phyloP scores from a whole-genome alignment of 2,113 vertebrate species.

The Raja brachyura region DNA sequence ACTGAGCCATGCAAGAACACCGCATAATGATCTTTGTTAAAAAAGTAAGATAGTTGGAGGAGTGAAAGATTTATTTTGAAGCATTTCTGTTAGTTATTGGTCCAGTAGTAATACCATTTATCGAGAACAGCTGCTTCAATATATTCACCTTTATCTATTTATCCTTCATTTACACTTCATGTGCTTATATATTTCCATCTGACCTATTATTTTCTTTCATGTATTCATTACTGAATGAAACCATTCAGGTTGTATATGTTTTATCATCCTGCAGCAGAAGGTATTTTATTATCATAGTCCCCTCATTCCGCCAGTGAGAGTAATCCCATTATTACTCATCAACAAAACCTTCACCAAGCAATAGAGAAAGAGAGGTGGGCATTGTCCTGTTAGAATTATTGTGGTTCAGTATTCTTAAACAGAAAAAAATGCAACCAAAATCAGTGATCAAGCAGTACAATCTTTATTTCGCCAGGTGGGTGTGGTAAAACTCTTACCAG shows the following conservation, averaged over 20 bases:
- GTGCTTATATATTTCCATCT: neutral
- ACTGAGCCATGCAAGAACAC: constrained; percentile 22
- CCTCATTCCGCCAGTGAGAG: neutral
- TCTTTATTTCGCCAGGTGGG: too few species aligned
- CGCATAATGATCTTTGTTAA: neutral
- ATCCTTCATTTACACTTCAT: neutral
- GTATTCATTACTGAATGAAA: neutral
- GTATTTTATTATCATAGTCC: neutral
- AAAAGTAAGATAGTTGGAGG: neutral
- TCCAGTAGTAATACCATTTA: neutral
- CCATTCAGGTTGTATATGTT: neutral
- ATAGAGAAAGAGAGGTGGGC: neutral
- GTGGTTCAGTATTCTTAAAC: too few species aligned
- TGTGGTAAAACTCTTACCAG: too few species aligned
- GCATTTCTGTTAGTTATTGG: neutral
- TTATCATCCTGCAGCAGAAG: neutral
- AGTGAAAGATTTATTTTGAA: constrained; percentile 19
- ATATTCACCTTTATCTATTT: neutral
- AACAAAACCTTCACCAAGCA: neutral
- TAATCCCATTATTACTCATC: neutral
- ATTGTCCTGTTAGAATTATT: neutral
- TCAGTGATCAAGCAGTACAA: too few species aligned
- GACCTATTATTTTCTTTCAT: neutral
- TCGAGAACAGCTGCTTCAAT: neutral
- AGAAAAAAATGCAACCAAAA: too few species aligned